phyloP scores from a whole-genome alignment of 2,113 vertebrate species.

The Platysternon megacephalum region DNA sequence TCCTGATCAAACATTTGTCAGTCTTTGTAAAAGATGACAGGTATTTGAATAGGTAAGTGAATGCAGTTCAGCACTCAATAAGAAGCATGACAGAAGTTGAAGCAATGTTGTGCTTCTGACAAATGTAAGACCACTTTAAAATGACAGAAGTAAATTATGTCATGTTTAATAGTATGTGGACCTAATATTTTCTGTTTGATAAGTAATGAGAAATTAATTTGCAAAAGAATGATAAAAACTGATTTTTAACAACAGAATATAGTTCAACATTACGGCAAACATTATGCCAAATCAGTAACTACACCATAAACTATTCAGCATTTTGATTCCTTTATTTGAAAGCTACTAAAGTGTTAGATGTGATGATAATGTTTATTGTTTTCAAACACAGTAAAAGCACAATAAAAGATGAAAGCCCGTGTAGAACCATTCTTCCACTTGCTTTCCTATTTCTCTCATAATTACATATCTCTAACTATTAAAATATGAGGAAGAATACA shows the following conservation, averaged over 20 bases:
- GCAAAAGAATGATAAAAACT: conserved; percentile 56
- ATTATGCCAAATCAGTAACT: conserved; percentile 49
- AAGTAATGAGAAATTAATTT: conserved; percentile 49
- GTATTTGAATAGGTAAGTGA: conserved; percentile 75
- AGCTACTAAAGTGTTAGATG: background rate
- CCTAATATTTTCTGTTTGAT: conserved; percentile 31
- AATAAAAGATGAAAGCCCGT: background rate
- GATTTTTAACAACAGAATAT: conserved; percentile 43
- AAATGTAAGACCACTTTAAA: conserved; percentile 77
- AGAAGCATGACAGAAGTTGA: conserved; percentile 65
- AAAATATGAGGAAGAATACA: background rate
- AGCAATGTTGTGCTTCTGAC: conserved; percentile 55
- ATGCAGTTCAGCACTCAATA: conserved; percentile 65
- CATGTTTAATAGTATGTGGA: conserved; percentile 43
- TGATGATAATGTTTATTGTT: background rate
- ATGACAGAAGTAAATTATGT: conserved; percentile 74
- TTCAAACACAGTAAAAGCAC: background rate
- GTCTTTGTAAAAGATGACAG: conserved; percentile 79
- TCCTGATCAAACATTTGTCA: conserved; percentile 80
- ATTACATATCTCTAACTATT: background rate
- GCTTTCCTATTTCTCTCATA: background rate
- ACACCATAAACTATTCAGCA: background rate
- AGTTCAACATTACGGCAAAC: conserved; percentile 61
- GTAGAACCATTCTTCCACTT: background rate
- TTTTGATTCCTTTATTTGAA: background rate